phyloP scores from a whole-genome alignment of 2,113 vertebrate species.

The Antechinus stuartii region DNA sequence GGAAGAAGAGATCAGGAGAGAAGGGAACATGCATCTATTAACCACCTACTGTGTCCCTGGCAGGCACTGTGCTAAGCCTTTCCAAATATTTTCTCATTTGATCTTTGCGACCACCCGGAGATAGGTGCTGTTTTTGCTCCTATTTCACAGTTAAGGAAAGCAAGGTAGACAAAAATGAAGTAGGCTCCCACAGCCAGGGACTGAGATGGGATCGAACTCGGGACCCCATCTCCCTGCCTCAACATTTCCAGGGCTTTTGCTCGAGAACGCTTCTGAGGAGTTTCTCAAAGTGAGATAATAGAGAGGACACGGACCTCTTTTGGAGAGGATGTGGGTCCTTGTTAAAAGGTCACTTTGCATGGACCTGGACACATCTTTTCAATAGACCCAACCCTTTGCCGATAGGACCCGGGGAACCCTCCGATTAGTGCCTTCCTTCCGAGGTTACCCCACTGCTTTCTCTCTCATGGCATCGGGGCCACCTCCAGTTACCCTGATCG shows the following conservation, averaged over 20 bases:
- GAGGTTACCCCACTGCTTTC: neutral
- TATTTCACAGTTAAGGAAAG: neutral
- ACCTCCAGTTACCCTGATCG: too few species aligned
- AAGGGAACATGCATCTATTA: neutral
- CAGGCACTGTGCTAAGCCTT: too few species aligned
- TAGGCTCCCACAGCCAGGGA: neutral
- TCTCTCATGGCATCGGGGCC: too few species aligned
- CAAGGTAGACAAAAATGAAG: neutral
- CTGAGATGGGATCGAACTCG: neutral
- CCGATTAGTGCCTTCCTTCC: neutral
- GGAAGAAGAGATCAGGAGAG: neutral
- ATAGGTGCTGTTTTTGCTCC: too few species aligned
- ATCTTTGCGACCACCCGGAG: neutral
- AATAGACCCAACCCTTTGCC: neutral
- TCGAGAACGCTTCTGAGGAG: neutral
- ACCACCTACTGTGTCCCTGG: too few species aligned
- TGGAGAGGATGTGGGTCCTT: neutral
- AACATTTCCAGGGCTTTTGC: neutral
- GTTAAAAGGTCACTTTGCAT: neutral
- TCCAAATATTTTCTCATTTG: neutral
- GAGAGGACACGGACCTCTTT: too few species aligned
- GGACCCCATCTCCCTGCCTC: too few species aligned
- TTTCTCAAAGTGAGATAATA: too few species aligned
- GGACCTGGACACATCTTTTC: neutral
- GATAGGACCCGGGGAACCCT: neutral